These are phyloP conservation scores for Hartigia nigra DNA, from an alignment of 2,888 invertebrate species.

Conservation along the genomic window DNA sequence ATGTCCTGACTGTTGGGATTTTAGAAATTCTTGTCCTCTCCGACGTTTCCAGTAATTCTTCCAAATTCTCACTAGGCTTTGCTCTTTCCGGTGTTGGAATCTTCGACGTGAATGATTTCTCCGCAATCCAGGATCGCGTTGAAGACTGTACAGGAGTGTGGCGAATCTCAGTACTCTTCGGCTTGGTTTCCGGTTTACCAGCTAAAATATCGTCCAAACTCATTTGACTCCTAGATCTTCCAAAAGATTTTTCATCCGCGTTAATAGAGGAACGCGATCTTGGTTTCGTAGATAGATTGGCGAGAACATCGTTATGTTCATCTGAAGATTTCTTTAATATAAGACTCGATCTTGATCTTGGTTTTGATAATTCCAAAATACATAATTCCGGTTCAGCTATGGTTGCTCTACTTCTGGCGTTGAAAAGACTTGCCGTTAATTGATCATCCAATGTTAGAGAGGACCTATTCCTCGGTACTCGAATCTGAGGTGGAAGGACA, in stretches of 20 bases:
- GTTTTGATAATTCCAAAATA: slow-evolving; percentile 5
- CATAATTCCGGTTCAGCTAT: neutral
- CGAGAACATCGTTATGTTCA: slow-evolving; percentile 49
- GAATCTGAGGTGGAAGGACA: neutral
- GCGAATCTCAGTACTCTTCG: slow-evolving; percentile 1
- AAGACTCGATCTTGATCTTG: slow-evolving; percentile 17
- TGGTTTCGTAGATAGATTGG: slow-evolving; percentile 55
- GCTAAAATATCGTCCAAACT: slow-evolving; percentile 57
- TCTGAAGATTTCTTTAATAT: slow-evolving; percentile 33
- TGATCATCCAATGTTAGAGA: neutral
- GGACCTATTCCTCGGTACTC: slow-evolving; percentile 9
- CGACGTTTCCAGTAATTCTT: neutral
- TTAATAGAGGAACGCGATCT: slow-evolving; percentile 58
- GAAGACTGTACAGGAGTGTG: neutral
- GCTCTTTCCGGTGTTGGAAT: slow-evolving; percentile 46
- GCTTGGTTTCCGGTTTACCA: slow-evolving; percentile 40
- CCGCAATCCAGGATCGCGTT: slow-evolving; percentile 26
- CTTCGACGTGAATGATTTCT: slow-evolving; percentile 46
- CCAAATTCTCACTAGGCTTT: neutral
- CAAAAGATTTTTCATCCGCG: slow-evolving; percentile 49
- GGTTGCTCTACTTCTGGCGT: neutral
- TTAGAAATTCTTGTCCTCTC: slow-evolving; percentile 36
- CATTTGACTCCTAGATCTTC: slow-evolving; percentile 53
- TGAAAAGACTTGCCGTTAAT: neutral
- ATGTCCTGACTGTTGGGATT: slow-evolving; percentile 49